Evolutionary conservation across 2,797 vertebrate genomes (phyloP).

Genomic region (Coendou prehensilis): DNA sequence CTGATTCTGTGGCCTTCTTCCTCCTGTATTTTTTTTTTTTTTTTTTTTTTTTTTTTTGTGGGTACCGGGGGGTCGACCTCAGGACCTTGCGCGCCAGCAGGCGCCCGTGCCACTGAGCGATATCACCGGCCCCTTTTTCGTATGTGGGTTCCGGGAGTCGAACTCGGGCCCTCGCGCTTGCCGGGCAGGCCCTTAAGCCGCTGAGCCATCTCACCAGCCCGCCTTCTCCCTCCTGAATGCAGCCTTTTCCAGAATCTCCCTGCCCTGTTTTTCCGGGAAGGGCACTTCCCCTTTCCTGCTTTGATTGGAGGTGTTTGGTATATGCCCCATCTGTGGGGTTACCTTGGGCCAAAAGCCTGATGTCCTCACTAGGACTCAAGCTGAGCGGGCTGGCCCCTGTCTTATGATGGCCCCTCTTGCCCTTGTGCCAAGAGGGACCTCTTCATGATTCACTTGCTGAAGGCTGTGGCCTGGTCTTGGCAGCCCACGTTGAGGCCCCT

Average conservation of each 20-base stretch:
- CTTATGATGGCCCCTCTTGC: conserved; percentile 44
- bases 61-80: no score
- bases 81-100: no score
- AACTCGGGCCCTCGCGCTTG: no score
- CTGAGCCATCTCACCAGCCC: no score
- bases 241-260: conserved; percentile 79
- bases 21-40: no score
- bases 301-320: not conserved
- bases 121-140: no score
- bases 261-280: conserved; percentile 72
- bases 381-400: not conserved
- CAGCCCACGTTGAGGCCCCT: conserved; percentile 20
- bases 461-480: conserved; percentile 48
- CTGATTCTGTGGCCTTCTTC: conserved; percentile 47
- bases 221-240: conserved; percentile 51
- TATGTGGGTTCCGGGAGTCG: no score
- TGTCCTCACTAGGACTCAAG: not conserved
- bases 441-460: not conserved
- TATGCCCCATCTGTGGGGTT: not conserved
- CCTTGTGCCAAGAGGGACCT: conserved; percentile 66
- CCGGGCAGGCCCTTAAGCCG: no score
- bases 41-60: no score
- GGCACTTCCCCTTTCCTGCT: conserved; percentile 32
- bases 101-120: no score
- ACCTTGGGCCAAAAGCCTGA: conserved; percentile 42